Base-by-base conservation (phyloP, 2,888 invertebrate species). In the Heliconius erato region DNA sequence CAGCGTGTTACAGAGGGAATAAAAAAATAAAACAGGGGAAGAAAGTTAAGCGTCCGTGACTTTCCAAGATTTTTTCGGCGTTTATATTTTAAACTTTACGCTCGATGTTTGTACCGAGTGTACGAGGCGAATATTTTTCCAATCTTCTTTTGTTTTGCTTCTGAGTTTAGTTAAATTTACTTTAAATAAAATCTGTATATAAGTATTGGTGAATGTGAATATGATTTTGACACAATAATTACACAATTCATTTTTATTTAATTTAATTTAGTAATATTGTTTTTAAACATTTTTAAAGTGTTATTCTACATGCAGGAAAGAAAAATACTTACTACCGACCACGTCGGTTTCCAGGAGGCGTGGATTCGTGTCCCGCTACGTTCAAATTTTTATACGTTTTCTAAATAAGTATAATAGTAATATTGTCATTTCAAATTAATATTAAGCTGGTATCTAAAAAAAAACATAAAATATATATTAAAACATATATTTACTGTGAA, bases 11-110 rank as follows among this genome's bases (percentile, higher is more conserved):
- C 91, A 92, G 92, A 94, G 95, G 95, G 95, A 94, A 92, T 90
- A 92, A 91, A 95, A 49, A 93, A 95, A 95, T 96, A 95, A 95
- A 95, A 95, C 94, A 92, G 95, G 95, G 95, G 96, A 95, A 93
- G 93, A 95, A 95, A 96, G 96, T 96, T 96, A 96, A 96, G 95
- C 96, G 95, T 94, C 96, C 96, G 96, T 96, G 96, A 96, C 96
- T 96, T 96, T 95, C 94, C 93, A 95, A 95, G 95, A 94, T 95
- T 95, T 95, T 94, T 95, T 94, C 90, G 92, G 90, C 93, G 93
- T 95, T 95, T 94, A 93, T 95, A 94, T 96, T 95, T 95, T 94
- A 94, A 95, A 95, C 88, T 95, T 95, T 94, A 94, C 92, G 92
- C 90, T 90, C 88, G 88, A 88, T 88, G 89, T 89, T 86, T 90